A percentile compares a stretch with the other conserved stretches of the same genome.
Conservation (phyloP, 2,888 invertebrate species). For the Synergus laeviventris region DNA sequence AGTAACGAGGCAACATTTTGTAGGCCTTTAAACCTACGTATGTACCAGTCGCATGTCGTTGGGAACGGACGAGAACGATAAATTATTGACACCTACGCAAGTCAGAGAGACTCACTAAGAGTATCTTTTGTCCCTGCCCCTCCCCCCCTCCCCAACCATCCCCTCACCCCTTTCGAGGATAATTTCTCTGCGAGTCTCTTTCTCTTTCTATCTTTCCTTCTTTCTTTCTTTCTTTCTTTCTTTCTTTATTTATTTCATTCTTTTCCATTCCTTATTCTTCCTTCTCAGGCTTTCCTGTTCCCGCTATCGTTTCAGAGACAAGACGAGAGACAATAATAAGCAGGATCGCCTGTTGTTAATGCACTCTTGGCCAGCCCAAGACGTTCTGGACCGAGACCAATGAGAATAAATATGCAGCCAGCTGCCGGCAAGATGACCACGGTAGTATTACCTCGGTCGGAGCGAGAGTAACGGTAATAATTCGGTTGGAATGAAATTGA, state of each 20-base stretch:
- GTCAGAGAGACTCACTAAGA: conserved; percentile 13
- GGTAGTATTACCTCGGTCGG: conserved; percentile 18
- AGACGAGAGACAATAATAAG: conserved; percentile 60
- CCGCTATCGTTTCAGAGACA: conserved; percentile 47
- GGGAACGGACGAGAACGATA: conserved; percentile 60
- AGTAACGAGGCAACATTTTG: conserved; percentile 64
- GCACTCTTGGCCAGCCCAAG: conserved; percentile 49
- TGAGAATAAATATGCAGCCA: conserved; percentile 57
- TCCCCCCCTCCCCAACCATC: neutral
- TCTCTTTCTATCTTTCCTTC: neutral
- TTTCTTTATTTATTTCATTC: neutral
- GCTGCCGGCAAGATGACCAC: conserved; percentile 29
- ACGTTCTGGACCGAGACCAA: conserved; percentile 58
- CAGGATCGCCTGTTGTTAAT: conserved; percentile 55
- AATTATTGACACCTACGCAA: conserved; percentile 68
- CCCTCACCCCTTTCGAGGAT: conserved; percentile 1
- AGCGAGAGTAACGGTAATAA: conserved; percentile 32
- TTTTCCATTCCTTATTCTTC: neutral
- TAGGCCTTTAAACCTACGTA: conserved; percentile 54
- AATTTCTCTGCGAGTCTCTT: neutral
- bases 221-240: conserved; percentile 9
- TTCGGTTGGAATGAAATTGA: conserved; percentile 35
- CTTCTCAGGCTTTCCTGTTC: conserved; percentile 9
- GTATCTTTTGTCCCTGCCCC: conserved; percentile 8
- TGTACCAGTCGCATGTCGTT: conserved; percentile 11